Evolutionary conservation across 1,140 invertebrate species (phyloP).

Genomic region (Micrasema longulum): DNA sequence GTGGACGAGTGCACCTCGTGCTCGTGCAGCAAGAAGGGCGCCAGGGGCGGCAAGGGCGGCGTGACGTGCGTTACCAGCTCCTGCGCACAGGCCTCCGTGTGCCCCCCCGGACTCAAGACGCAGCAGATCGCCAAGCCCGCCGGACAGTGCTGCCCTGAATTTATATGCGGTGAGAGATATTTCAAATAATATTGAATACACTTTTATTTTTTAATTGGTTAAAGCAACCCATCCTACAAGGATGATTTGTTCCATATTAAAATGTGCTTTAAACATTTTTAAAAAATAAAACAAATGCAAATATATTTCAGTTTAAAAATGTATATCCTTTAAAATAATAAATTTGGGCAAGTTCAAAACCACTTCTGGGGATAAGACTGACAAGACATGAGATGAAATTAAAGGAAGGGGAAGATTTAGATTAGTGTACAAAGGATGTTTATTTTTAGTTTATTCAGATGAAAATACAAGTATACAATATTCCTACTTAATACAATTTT

Average conservation of each 20-base stretch:
- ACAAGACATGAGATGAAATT: too few relatives aligned
- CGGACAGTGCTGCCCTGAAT: constrained; percentile 77
- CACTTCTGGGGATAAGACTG: too few relatives aligned
- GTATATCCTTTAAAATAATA: too few relatives aligned
- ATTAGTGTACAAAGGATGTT: too few relatives aligned
- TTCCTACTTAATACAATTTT: too few relatives aligned
- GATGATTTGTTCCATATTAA: not conserved
- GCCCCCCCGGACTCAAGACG: constrained; percentile 67
- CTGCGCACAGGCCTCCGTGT: constrained; percentile 73
- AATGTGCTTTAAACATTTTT: not conserved
- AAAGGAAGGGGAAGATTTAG: too few relatives aligned
- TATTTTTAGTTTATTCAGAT: too few relatives aligned
- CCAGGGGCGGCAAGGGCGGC: constrained; percentile 66
- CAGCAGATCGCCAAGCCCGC: constrained; percentile 67
- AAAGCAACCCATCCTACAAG: not conserved
- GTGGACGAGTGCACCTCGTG: constrained; percentile 82
- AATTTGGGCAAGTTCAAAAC: too few relatives aligned
- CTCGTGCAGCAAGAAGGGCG: constrained; percentile 69
- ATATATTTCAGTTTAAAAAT: too few relatives aligned
- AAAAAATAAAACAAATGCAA: not conserved
- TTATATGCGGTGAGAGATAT: constrained; percentile 71
- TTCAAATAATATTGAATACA: not conserved
- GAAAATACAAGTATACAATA: too few relatives aligned
- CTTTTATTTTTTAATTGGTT: not conserved
- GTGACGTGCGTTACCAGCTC: constrained; percentile 70